A percentile compares a stretch with the other conserved stretches of the same genome.
Evolutionary conservation across 2,888 invertebrate species (phyloP).

Genomic region (Drosophila kambysellisi): DNA sequence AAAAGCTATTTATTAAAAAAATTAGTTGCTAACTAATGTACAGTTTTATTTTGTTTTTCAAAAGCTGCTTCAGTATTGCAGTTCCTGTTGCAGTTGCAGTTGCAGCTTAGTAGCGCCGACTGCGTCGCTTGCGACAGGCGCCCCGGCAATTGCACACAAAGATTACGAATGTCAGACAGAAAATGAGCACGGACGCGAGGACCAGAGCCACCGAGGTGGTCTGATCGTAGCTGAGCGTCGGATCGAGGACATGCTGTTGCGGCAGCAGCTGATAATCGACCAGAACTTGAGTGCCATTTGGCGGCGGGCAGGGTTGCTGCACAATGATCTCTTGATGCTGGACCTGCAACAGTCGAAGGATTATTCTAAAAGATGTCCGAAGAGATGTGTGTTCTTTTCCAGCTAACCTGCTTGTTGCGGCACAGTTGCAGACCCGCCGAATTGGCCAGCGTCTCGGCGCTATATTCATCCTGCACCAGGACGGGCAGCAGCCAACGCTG

Average conservation of each 20-base stretch:
- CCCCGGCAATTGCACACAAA: constrained; percentile 87
- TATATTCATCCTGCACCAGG: constrained; percentile 89
- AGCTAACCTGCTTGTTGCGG: constrained; percentile 89
- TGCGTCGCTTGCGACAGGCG: constrained; percentile 77
- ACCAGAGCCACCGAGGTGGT: constrained; percentile 88
- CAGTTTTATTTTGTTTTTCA: constrained; percentile 40
- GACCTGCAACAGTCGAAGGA: constrained; percentile 86
- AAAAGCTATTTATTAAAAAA: constrained; percentile 70
- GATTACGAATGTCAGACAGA: constrained; percentile 87
- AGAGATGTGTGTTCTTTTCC: no score
- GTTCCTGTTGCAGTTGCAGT: constrained; percentile 1
- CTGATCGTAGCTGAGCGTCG: constrained; percentile 86
- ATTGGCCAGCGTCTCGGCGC: constrained; percentile 87
- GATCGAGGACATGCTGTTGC: constrained; percentile 86
- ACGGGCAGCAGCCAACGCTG: constrained; percentile 90
- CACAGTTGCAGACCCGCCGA: constrained; percentile 86
- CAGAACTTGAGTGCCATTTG: constrained; percentile 91
- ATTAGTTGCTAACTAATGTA: constrained; percentile 74
- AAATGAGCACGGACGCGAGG: constrained; percentile 88
- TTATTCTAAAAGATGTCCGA: background rate
- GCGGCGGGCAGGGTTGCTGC: constrained; percentile 92
- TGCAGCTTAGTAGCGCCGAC: constrained; percentile 53
- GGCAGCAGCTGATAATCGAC: constrained; percentile 86
- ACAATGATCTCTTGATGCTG: constrained; percentile 95
- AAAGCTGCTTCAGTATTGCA: constrained; percentile 5